phyloP scores from a whole-genome alignment of 2,888 invertebrate genomes.

The Cristatella mucedo region DNA sequence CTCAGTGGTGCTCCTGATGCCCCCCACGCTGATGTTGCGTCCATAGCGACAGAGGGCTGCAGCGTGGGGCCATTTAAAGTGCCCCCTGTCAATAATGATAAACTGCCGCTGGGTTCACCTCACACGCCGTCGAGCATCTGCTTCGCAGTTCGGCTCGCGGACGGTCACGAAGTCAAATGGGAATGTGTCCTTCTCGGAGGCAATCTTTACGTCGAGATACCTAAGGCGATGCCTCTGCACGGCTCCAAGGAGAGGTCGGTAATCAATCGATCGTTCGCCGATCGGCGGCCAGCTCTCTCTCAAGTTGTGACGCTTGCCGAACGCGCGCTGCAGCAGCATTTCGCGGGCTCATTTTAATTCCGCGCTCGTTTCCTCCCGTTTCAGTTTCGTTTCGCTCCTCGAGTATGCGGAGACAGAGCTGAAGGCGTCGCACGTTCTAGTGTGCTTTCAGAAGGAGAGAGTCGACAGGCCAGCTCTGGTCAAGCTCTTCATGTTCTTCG shows the following conservation, averaged over 20 bases:
- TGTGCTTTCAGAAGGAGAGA: conserved; percentile 66
- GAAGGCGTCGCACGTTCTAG: conserved; percentile 59
- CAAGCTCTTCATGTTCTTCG: conserved; percentile 91
- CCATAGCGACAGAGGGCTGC: conserved; percentile 50
- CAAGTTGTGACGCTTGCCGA: not conserved
- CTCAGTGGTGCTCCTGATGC: conserved; percentile 99
- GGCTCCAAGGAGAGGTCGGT: conserved; percentile 71
- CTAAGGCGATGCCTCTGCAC: conserved; percentile 65
- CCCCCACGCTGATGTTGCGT: conserved; percentile 61
- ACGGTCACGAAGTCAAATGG: conserved; percentile 63
- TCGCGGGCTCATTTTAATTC: not conserved
- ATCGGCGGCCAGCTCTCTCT: not conserved
- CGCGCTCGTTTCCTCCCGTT: conserved; percentile 11
- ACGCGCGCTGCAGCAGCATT: not conserved
- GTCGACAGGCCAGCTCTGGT: conserved; percentile 69
- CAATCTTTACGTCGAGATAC: conserved; percentile 73
- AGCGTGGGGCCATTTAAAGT: conserved; percentile 54
- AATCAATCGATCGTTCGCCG: not conserved
- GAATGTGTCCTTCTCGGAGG: conserved; percentile 60
- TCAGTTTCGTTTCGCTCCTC: conserved; percentile 64
- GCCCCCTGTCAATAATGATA: conserved; percentile 54
- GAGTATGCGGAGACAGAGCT: conserved; percentile 90
- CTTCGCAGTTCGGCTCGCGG: conserved; percentile 55
- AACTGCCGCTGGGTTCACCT: too few relatives aligned
- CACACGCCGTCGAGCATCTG: conserved; percentile 29